Evolutionary conservation across 2,797 vertebrate species (phyloP).

Genomic region (Limnodromus scolopaceus): DNA sequence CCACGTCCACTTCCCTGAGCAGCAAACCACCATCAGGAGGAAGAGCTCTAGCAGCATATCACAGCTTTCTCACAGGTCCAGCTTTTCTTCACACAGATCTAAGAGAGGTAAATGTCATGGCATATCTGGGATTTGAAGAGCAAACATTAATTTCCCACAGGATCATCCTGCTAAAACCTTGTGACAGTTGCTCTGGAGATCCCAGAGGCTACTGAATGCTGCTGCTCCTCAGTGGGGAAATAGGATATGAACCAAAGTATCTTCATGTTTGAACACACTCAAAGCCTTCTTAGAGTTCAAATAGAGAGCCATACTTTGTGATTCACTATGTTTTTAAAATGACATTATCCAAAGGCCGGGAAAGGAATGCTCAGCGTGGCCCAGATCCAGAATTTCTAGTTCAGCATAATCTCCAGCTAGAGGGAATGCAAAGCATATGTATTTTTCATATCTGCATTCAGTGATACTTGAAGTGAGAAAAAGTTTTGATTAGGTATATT

Average conservation of each 20-base stretch:
- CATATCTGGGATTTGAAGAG: not conserved
- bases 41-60: conserved; percentile 88
- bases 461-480: not conserved
- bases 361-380: not conserved
- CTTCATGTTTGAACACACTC: not conserved
- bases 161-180: not conserved
- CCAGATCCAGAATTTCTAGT: conserved; percentile 7
- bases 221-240: not conserved
- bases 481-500: not conserved
- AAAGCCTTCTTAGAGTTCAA: conserved; percentile 32
- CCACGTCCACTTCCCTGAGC: conserved; percentile 86
- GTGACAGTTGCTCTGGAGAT: not conserved
- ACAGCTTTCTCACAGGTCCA: conserved; percentile 86
- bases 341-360: not conserved
- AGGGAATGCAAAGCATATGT: conserved; percentile 14
- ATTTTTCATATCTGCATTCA: not conserved
- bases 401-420: not conserved
- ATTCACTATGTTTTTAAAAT: conserved; percentile 41
- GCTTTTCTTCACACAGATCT: conserved; percentile 86
- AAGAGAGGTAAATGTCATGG: conserved; percentile 85
- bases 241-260: not conserved
- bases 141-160: not conserved
- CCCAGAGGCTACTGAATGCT: not conserved
- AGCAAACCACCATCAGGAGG: conserved; percentile 85
- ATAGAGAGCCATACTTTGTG: not conserved